Percentiles rank a stretch among this genome's conserved stretches.
Evolutionary conservation across 2,888 invertebrate genomes (phyloP).

Genomic region (Eledone cirrhosa): DNA sequence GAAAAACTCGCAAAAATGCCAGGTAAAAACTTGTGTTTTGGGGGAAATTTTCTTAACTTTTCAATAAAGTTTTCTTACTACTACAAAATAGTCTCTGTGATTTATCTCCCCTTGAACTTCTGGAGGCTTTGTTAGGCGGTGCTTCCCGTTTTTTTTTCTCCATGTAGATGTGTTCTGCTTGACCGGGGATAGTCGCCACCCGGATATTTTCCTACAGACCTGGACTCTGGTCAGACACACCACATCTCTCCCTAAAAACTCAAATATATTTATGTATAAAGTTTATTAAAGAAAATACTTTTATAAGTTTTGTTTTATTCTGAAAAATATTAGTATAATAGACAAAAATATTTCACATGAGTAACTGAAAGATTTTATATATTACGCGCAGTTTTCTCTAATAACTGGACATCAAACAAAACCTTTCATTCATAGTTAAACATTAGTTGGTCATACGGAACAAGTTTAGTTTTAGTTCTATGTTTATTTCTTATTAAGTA

Average conservation of each 20-base stretch:
- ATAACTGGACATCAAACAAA: too few species aligned
- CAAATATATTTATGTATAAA: not conserved
- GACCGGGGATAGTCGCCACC: not conserved
- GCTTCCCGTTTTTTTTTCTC: slow-evolving; percentile 8
- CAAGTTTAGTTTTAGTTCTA: too few species aligned
- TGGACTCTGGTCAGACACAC: not conserved
- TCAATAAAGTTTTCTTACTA: not conserved
- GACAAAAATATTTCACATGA: too few species aligned
- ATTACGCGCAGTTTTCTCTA: too few species aligned
- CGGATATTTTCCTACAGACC: not conserved
- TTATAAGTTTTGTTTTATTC: too few species aligned
- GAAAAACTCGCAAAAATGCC: too few species aligned
- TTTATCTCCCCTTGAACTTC: slow-evolving; percentile 26
- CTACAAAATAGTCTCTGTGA: slow-evolving; percentile 24
- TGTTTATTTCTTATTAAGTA: too few species aligned
- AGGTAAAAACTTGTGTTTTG: too few species aligned
- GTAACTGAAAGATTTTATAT: too few species aligned
- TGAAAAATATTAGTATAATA: too few species aligned
- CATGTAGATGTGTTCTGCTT: slow-evolving; percentile 19
- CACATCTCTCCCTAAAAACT: not conserved
- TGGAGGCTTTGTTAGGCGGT: not conserved
- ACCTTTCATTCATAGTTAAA: too few species aligned
- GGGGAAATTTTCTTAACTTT: not conserved
- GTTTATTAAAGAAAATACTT: not conserved
- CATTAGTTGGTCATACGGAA: too few species aligned